Evolutionary conservation across 2,888 invertebrate species (phyloP), one percentile per base, ranked within the genome.

Genomic region (Diaperis boleti): DNA sequence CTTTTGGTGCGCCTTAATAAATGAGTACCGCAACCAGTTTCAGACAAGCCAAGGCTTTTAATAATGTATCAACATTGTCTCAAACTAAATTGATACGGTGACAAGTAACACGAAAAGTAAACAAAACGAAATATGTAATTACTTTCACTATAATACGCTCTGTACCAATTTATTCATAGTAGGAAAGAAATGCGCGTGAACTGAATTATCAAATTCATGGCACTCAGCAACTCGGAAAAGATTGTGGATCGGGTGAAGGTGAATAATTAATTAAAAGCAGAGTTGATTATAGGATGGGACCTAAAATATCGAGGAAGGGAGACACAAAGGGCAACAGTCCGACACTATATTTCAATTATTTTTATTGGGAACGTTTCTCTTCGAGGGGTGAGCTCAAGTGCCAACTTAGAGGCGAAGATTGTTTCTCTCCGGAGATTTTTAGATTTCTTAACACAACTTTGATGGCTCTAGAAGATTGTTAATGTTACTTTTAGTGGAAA

Each of bases 61-160:
- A 45, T 45, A 22, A 45, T 37, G 35, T 52, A 52, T 52, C 39
- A 52, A 52, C 37, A 20, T 52, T 52, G 52, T 52, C 52, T 39
- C 50, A 41, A 52, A 52, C 5, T 5, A 26, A 14, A 47, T 49
- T 33, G 11, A 49, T 35, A 49, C 20, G 20, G 31, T n/a, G 49
- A 49, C 18, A 18, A 35, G 20, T 49, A 14, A 47, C 15, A 31
- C 26, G 22, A 14, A 45, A 14, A 45, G 13, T 20, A 20, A 3
- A 20, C 6, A n/a, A n/a, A n/a, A n/a, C n/a, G n/a, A n/a, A n/a
- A n/a, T n/a, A n/a, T n/a, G n/a, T 20, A 20, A 20, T 20, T 20
- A 20, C 4, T 20, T 20, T 20, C 3, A 10, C 11, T 6, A 2
- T 31, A 14, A n/a, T n/a, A 14, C 44, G 7, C 22, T 8, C 10